Evolutionary conservation across 2,888 invertebrate genomes (phyloP), one percentile per base, ranked within the genome.

Genomic region (Bruchidius siliquastri): DNA sequence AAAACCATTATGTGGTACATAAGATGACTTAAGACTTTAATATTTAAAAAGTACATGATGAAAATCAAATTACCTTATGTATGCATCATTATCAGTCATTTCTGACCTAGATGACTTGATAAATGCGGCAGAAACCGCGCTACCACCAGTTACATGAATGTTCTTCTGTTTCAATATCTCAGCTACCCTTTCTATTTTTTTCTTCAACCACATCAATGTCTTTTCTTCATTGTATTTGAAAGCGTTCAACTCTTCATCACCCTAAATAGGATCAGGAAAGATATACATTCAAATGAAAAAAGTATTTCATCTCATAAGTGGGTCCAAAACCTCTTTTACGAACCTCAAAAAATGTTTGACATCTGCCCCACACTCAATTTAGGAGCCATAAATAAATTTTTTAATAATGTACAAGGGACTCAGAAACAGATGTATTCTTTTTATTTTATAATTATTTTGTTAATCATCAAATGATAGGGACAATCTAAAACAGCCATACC

Each of bases 221-320:
- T 93, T 94, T 21, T 91, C 92, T 85, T 94, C 92, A 86, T 94
- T 95, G 83, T 93, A 96, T 86, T 93, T 93, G 82, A 92, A 96
- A n/a, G 94, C 95, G 83, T 90, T 92, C 76, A 93, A 86, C 74
- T 92, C 92, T 76, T 90, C 90, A 76, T 91, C 89, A 6, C 92
- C 93, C 90, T 90, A 79, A 85, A 84, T 81, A 71, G 32, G 71
- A 79, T 73, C 72, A 74, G 20, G 20, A 0, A 68, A 72, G 21
- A 8, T 71, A 32, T 13, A 72, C 18, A 2, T 21, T 69, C n/a
- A 68, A 68, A 68, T n/a, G n/a, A n/a, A n/a, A n/a, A n/a, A n/a
- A n/a, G n/a, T n/a, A n/a, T n/a, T n/a, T n/a, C n/a, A n/a, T n/a
- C n/a, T n/a, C n/a, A n/a, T n/a, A n/a, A n/a, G n/a, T n/a, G n/a